Percentiles rank a stretch among this genome's conserved stretches.
Conservation (phyloP, 1,140 invertebrate species). For the Archivesica marissinica region DNA sequence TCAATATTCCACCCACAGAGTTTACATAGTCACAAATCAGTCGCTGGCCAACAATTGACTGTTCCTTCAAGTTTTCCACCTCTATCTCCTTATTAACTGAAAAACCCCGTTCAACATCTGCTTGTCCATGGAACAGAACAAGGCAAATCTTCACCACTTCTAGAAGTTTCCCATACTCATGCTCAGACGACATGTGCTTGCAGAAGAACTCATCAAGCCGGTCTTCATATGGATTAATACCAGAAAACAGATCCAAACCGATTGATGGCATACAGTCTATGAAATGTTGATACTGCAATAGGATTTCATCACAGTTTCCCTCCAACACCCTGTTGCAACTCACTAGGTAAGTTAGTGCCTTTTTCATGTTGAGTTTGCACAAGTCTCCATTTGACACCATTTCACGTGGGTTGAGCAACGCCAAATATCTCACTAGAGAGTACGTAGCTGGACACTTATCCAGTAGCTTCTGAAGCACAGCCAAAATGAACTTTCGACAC, state of each 20-base stretch:
- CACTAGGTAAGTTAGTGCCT: background rate
- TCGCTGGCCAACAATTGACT: no score
- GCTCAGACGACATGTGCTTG: background rate
- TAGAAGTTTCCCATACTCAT: no score
- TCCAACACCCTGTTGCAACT: background rate
- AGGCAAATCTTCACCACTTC: slow-evolving; percentile 45
- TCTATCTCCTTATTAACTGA: slow-evolving; percentile 49
- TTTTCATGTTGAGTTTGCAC: background rate
- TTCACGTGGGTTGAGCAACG: slow-evolving; percentile 51
- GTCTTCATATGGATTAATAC: background rate
- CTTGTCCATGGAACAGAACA: slow-evolving; percentile 48
- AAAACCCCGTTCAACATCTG: slow-evolving; percentile 38
- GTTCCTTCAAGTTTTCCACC: no score
- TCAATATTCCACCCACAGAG: no score
- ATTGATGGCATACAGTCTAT: background rate
- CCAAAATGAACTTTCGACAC: slow-evolving; percentile 25
- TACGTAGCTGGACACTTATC: slow-evolving; percentile 58
- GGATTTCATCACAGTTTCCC: background rate
- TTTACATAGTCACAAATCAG: no score
- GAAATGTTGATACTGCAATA: background rate
- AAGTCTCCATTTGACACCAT: slow-evolving; percentile 13
- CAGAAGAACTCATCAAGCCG: background rate
- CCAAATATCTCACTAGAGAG: slow-evolving; percentile 41
- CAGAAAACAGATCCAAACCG: background rate
- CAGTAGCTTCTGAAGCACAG: slow-evolving; percentile 18